These are phyloP conservation scores for Ylistrum balloti DNA, from an alignment of 1,140 invertebrate genomes.

Conservation along the genomic window DNA sequence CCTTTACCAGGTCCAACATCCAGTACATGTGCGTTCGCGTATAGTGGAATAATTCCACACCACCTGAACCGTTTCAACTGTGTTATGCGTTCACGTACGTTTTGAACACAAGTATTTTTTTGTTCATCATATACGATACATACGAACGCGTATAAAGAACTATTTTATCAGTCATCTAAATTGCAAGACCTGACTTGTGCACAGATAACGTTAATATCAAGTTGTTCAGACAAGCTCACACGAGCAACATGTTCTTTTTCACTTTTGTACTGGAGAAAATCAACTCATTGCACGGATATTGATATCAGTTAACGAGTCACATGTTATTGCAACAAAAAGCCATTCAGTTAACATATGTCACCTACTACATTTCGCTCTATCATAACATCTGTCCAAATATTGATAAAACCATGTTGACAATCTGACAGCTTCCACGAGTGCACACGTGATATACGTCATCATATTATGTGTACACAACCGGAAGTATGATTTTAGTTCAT, in stretches of 20 bases:
- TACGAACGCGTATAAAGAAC: no score
- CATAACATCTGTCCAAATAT: neutral
- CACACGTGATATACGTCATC: constrained; percentile 66
- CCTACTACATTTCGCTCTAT: neutral
- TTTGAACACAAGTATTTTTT: no score
- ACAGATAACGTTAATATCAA: no score
- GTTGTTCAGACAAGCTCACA: no score
- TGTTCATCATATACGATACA: no score
- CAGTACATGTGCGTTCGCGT: no score
- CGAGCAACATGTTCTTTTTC: neutral
- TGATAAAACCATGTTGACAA: constrained; percentile 21
- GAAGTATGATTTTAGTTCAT: constrained; percentile 42
- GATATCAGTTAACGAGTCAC: neutral
- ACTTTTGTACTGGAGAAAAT: neutral
- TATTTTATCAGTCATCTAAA: no score
- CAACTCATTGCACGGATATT: neutral
- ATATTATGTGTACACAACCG: constrained; percentile 62
- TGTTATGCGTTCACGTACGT: no score
- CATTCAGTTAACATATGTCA: constrained; percentile 22
- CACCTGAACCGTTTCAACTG: no score
- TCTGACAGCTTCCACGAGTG: constrained; percentile 54
- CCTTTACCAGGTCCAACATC: no score
- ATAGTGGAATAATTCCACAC: no score
- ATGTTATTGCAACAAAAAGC: neutral
- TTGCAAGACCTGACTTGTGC: no score